Percentiles rank a stretch among this genome's conserved stretches.
Evolutionary conservation across 2,888 invertebrate species (phyloP).

Genomic region (Nysson spinosus): DNA sequence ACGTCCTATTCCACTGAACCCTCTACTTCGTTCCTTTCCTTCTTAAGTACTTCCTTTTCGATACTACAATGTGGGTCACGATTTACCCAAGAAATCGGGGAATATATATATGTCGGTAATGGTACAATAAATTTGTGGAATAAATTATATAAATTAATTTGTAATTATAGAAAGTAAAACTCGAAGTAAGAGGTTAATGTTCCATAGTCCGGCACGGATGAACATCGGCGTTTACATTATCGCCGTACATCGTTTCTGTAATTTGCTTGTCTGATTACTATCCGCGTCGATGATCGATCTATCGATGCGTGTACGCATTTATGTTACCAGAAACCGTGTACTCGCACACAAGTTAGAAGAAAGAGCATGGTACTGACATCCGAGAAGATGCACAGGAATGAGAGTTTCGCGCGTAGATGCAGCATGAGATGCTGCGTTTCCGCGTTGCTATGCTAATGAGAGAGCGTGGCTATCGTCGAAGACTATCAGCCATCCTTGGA

Average conservation of each 20-base stretch:
- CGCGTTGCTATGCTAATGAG: slow-evolving; percentile 68
- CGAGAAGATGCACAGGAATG: slow-evolving; percentile 22
- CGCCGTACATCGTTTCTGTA: slow-evolving; percentile 33
- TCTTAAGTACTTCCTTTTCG: too few species aligned
- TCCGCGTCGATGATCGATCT: slow-evolving; percentile 44
- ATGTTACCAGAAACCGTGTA: too few species aligned
- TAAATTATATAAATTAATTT: too few species aligned
- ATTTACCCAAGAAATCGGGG: not conserved
- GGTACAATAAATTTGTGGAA: too few species aligned
- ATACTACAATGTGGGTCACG: slow-evolving; percentile 21
- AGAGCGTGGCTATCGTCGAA: slow-evolving; percentile 48
- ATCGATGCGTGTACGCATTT: slow-evolving; percentile 11
- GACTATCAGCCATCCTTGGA: slow-evolving; percentile 48
- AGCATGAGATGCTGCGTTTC: slow-evolving; percentile 49
- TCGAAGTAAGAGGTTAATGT: too few species aligned
- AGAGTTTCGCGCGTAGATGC: slow-evolving; percentile 52
- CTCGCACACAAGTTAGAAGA: not conserved
- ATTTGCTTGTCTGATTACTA: slow-evolving; percentile 40
- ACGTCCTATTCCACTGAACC: slow-evolving; percentile 13
- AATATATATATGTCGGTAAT: not conserved
- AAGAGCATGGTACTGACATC: too few species aligned
- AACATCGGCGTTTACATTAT: too few species aligned
- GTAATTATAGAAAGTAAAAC: too few species aligned
- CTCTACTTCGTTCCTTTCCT: not conserved
- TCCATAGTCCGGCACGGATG: too few species aligned